A percentile compares a stretch with the other conserved stretches of the same genome.
Evolutionary conservation across 2,797 vertebrate species (phyloP).

Genomic region (Decapterus maruadsi): DNA sequence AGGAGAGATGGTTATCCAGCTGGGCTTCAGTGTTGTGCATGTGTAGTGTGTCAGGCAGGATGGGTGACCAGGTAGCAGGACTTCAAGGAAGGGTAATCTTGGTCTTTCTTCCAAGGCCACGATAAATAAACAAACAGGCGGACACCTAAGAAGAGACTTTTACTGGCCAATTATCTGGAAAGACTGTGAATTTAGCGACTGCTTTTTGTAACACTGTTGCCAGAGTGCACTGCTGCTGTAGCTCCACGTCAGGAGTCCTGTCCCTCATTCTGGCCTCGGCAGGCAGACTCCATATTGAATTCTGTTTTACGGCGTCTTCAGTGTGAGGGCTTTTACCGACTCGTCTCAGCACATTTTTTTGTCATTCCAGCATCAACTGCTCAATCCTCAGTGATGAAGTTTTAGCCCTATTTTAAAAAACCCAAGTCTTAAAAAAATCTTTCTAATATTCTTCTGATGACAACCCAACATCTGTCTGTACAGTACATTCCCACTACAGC

Average conservation of each 20-base stretch:
- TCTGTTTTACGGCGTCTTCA: constrained; percentile 35
- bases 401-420: constrained; percentile 37
- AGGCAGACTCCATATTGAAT: constrained; percentile 33
- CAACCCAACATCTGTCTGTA: constrained; percentile 37
- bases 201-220: constrained; percentile 66
- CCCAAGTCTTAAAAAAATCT: constrained; percentile 25
- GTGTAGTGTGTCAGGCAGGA: constrained; percentile 20
- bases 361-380: constrained; percentile 51
- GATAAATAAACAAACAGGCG: constrained; percentile 25
- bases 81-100: constrained; percentile 23
- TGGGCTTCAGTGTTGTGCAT: constrained; percentile 40
- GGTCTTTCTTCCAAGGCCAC: constrained; percentile 41
- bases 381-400: constrained; percentile 35
- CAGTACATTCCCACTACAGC: constrained; percentile 65
- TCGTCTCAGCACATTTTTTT: constrained; percentile 37
- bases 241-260: constrained; percentile 44
- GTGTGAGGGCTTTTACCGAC: constrained; percentile 33
- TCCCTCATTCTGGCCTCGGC: constrained; percentile 32
- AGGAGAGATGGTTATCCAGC: constrained; percentile 10
- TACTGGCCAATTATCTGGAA: constrained; percentile 45
- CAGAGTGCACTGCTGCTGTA: constrained; percentile 68
- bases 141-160: constrained; percentile 41
- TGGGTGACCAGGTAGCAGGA: constrained; percentile 18
- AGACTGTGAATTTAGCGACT: constrained; percentile 56
- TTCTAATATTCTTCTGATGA: constrained; percentile 35